These are phyloP conservation scores for Gonatopus flavifemur DNA, from an alignment of 1,140 invertebrate species.

Conservation along the genomic window DNA sequence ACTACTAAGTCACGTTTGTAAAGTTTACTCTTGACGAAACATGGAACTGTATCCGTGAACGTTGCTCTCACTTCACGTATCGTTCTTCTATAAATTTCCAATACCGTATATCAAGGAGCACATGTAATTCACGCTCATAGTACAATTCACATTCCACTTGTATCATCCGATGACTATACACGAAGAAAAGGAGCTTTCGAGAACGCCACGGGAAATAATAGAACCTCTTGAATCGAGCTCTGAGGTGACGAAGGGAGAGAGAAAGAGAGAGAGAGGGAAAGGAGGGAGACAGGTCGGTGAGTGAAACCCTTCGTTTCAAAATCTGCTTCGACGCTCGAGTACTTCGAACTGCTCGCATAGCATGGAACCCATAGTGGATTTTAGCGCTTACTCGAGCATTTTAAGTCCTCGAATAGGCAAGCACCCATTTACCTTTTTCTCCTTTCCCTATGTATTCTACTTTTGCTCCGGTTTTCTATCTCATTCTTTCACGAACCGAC, in stretches of 20 bases:
- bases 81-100: too few species aligned
- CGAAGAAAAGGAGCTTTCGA: slow-evolving; percentile 7
- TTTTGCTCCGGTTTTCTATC: neutral
- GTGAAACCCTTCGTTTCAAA: too few species aligned
- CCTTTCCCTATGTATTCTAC: slow-evolving; percentile 1
- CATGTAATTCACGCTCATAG: too few species aligned
- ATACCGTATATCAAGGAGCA: too few species aligned
- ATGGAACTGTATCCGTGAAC: too few species aligned
- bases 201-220: slow-evolving; percentile 18
- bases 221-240: slow-evolving; percentile 1
- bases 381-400: slow-evolving; percentile 40
- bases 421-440: slow-evolving; percentile 21
- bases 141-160: too few species aligned
- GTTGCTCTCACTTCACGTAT: too few species aligned
- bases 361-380: slow-evolving; percentile 27
- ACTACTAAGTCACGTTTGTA: too few species aligned
- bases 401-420: slow-evolving; percentile 37
- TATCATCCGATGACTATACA: too few species aligned
- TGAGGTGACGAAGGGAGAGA: neutral
- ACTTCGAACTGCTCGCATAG: slow-evolving; percentile 1
- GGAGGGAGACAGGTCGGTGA: neutral
- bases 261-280: slow-evolving; percentile 4
- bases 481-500: too few species aligned
- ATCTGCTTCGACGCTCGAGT: slow-evolving; percentile 8
- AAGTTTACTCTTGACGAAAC: too few species aligned